Percentiles rank a stretch among this genome's conserved stretches.
phyloP scores from a whole-genome alignment of 2,888 invertebrate genomes.

The Parnassius glacialis region DNA sequence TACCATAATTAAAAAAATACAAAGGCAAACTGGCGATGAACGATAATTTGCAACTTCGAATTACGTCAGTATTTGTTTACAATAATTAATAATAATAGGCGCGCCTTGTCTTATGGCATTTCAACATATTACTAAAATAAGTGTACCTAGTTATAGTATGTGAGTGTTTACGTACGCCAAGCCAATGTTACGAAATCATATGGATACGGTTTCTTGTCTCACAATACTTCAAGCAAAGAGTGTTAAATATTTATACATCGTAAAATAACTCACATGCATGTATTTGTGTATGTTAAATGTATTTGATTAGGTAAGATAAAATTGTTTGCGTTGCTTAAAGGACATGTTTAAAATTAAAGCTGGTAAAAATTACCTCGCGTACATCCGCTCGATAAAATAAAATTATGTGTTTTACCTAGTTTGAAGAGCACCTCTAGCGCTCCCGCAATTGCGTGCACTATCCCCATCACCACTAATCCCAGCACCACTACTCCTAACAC shows the following conservation, averaged over 20 bases:
- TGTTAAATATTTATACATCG: constrained; percentile 20
- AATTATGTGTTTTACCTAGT: no score
- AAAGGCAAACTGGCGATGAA: constrained; percentile 6
- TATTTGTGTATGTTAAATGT: constrained; percentile 19
- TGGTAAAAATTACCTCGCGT: no score
- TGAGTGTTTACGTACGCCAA: constrained; percentile 20
- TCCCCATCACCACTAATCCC: no score
- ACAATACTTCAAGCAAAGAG: constrained; percentile 10
- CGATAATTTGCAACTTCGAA: constrained; percentile 11
- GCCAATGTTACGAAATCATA: constrained; percentile 21
- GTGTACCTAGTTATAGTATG: constrained; percentile 20
- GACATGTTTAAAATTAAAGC: not conserved
- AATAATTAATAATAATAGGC: constrained; percentile 11
- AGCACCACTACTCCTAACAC: no score
- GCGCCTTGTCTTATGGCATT: constrained; percentile 19
- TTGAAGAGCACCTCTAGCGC: no score
- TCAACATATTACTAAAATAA: constrained; percentile 22
- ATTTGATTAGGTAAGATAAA: constrained; percentile 3
- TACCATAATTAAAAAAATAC: not conserved
- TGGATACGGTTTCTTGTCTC: constrained; percentile 18
- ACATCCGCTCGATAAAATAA: no score
- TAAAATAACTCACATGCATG: constrained; percentile 10
- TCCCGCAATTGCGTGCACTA: no score
- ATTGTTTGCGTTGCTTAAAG: constrained; percentile 7
- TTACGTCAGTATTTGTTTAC: constrained; percentile 15